Conservation (phyloP, 2,113 vertebrate genomes). For the Choloepus hoffmanni region DNA sequence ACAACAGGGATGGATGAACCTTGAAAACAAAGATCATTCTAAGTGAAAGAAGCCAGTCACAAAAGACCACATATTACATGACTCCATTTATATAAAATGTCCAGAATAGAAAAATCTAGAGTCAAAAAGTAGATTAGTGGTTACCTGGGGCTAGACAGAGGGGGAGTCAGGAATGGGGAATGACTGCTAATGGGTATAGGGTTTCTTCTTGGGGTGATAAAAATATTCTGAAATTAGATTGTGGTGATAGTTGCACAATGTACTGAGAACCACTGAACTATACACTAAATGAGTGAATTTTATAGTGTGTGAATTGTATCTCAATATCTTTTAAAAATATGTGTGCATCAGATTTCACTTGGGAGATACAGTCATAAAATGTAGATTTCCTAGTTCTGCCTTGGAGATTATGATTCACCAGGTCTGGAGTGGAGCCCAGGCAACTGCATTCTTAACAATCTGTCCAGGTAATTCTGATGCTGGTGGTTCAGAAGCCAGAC, state of each 20-base stretch:
- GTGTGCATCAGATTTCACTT: constrained; percentile 5
- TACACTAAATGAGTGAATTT: not conserved
- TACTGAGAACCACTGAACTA: not conserved
- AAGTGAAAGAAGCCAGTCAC: not conserved
- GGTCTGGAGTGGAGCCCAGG: not conserved
- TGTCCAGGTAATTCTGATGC: not conserved
- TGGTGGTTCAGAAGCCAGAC: constrained; percentile 10
- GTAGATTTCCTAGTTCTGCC: not conserved
- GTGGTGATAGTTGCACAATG: not conserved
- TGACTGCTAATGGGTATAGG: not conserved
- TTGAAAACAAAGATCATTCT: not conserved
- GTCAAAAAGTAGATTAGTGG: not conserved
- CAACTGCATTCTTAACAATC: not conserved
- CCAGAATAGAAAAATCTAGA: not conserved
- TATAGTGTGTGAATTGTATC: not conserved
- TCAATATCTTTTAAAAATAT: not conserved
- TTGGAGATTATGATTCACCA: not conserved
- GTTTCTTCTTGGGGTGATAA: not conserved
- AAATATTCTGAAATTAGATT: constrained; percentile 8
- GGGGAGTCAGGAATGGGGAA: not conserved
- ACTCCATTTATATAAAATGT: not conserved
- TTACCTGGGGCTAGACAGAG: not conserved
- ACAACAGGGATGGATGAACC: not conserved
- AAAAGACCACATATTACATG: not conserved
- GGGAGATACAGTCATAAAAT: not conserved